A percentile compares a stretch with the other conserved stretches of the same genome.
phyloP scores from a whole-genome alignment of 2,888 invertebrate species.

The Polietes domitor region DNA sequence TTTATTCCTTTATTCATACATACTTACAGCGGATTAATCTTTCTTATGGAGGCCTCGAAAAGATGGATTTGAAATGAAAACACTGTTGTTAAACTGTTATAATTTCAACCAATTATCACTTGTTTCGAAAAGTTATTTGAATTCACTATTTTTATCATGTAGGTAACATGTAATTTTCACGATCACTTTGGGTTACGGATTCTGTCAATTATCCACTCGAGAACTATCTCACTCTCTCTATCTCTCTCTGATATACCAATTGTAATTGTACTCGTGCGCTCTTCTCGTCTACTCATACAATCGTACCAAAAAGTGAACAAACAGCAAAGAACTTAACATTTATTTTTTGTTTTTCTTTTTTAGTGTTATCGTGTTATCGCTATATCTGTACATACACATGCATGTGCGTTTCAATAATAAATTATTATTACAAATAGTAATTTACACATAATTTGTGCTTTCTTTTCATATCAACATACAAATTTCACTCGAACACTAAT shows the following conservation, averaged over 20 bases:
- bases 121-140: too few relatives aligned
- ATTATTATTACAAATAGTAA: conserved; percentile 6
- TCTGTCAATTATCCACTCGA: conserved; percentile 16
- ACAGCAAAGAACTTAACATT: background rate
- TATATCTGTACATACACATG: background rate
- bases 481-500: too few relatives aligned
- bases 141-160: too few relatives aligned
- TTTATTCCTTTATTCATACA: too few relatives aligned
- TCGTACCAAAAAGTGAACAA: background rate
- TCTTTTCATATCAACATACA: conserved; percentile 9
- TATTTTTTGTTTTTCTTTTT: background rate
- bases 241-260: background rate
- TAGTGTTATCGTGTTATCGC: conserved; percentile 5
- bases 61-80: too few relatives aligned
- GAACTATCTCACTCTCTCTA: background rate
- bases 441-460: conserved; percentile 10
- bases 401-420: background rate
- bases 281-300: too few relatives aligned
- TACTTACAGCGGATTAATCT: too few relatives aligned
- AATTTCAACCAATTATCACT: too few relatives aligned
- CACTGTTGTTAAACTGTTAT: too few relatives aligned
- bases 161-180: background rate
- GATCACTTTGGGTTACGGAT: conserved; percentile 1
- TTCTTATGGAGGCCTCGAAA: too few relatives aligned
- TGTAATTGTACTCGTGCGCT: background rate